A percentile compares a stretch with the other conserved stretches of the same genome.
phyloP scores from a whole-genome alignment of 2,888 invertebrate genomes.

The Caradrina kadenii region DNA sequence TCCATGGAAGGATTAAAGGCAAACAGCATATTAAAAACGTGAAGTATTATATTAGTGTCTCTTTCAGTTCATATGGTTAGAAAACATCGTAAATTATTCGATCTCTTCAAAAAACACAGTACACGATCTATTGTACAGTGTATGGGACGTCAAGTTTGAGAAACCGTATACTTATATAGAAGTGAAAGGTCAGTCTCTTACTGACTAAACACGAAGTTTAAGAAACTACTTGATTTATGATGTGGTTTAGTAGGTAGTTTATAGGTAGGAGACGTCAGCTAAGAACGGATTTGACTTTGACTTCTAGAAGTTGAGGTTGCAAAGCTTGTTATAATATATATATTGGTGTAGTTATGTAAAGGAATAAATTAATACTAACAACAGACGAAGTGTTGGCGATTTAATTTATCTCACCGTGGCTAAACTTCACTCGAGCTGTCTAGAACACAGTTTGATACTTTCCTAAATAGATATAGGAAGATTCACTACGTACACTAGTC shows the following conservation, averaged over 20 bases:
- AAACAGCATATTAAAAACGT: constrained; percentile 3
- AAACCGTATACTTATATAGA: background rate
- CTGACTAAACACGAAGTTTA: no score
- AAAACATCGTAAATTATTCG: constrained; percentile 33
- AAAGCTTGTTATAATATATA: constrained; percentile 1
- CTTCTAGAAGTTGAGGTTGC: no score
- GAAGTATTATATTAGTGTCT: constrained; percentile 18
- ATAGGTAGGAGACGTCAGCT: no score
- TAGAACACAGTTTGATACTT: constrained; percentile 52
- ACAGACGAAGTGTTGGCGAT: constrained; percentile 33
- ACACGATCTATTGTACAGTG: constrained; percentile 5
- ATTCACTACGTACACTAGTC: constrained; percentile 47
- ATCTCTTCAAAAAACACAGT: constrained; percentile 17
- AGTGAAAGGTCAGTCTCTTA: no score
- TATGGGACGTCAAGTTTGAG: constrained; percentile 1
- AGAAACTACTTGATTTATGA: no score
- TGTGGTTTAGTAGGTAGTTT: no score
- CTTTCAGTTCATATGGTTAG: constrained; percentile 6
- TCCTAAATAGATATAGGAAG: constrained; percentile 52
- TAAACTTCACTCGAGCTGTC: constrained; percentile 36
- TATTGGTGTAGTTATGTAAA: constrained; percentile 2
- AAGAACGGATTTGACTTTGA: no score
- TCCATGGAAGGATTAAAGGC: constrained; percentile 22
- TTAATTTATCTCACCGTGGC: constrained; percentile 42
- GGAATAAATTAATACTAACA: constrained; percentile 36